A percentile compares a stretch with the other conserved stretches of the same genome.
phyloP scores from a whole-genome alignment of 2,888 invertebrate species.

The Neoitamus cyanurus region DNA sequence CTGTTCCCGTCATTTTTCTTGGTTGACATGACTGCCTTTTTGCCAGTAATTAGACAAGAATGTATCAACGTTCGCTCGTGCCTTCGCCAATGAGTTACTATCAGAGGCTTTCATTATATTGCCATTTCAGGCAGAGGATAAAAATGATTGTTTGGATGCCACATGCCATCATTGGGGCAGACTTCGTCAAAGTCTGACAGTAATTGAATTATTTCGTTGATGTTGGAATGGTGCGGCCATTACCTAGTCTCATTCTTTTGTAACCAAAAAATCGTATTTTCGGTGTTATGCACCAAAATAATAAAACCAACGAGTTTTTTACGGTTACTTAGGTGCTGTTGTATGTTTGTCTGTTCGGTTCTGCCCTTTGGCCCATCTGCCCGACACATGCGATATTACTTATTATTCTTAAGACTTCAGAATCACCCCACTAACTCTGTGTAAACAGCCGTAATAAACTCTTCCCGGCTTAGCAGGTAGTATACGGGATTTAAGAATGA shows the following conservation, averaged over 20 bases:
- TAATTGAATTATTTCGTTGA: background rate
- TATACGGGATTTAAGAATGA: too few relatives aligned
- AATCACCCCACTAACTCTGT: too few relatives aligned
- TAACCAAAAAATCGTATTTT: background rate
- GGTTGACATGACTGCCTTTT: background rate
- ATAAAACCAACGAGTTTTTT: too few relatives aligned
- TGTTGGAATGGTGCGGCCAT: background rate
- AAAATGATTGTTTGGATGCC: background rate
- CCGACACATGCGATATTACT: too few relatives aligned
- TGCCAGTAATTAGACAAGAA: background rate
- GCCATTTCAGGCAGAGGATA: background rate
- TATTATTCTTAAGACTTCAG: too few relatives aligned
- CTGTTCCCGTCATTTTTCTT: conserved; percentile 3
- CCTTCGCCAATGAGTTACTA: background rate
- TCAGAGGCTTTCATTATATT: conserved; percentile 8
- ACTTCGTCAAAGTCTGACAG: background rate
- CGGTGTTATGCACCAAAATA: background rate
- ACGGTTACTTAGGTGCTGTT: too few relatives aligned
- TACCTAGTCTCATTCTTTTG: background rate
- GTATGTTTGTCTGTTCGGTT: too few relatives aligned
- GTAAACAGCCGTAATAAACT: too few relatives aligned
- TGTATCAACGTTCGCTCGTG: background rate
- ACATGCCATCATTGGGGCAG: background rate
- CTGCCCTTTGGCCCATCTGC: too few relatives aligned
- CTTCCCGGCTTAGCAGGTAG: too few relatives aligned